Base-by-base conservation (phyloP, 2,888 invertebrate species). In the Tipula helvola region DNA sequence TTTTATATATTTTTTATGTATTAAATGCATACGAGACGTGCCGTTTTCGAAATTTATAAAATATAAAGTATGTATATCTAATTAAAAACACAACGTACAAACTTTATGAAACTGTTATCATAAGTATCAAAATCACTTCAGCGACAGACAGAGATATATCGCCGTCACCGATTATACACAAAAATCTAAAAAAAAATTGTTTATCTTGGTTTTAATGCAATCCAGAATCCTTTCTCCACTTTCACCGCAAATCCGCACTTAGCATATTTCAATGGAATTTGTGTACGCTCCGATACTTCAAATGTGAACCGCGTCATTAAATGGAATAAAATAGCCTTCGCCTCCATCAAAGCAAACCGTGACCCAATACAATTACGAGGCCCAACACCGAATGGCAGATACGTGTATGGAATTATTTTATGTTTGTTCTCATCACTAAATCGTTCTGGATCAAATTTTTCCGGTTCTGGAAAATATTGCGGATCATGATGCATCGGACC, bases 291-390 rank as follows among this genome's bases (percentile, higher is more conserved):
- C 44, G 44, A 44, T 44, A 44, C 44, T 44, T 44, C 44, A 44
- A 44, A 10, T 12, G 44, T 12, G 10, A 44, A 44, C 8, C 12
- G 44, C 12, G 44, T 10, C 44, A 44, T 10, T 12, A 44, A 44
- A 44, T 44, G 44, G 44, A 44, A 44, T 12, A 44, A 10, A 12
- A 44, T 12, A 44, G 44, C 44, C 12, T 44, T 44, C 44, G 44
- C 44, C 44, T 44, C 44, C 44, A 44, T 12, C 44, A 44, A 44
- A 44, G 44, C 44, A 39, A 85, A 85, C 7, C 85, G 36, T 36
- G 85, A 85, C 4, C 93, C 93, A 83, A 94, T 92, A 88, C 94
- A 94, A 88, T 92, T 93, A 87, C 93, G 91, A 0, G 93, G 93
- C 5, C 93, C 93, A 0, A 90, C 84, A 18, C 93, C 93, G 86